Percentiles rank a stretch among this genome's conserved stretches.
These are phyloP conservation scores for Chrysodeixis includens DNA, from an alignment of 2,888 invertebrate species.

Conservation along the genomic window DNA sequence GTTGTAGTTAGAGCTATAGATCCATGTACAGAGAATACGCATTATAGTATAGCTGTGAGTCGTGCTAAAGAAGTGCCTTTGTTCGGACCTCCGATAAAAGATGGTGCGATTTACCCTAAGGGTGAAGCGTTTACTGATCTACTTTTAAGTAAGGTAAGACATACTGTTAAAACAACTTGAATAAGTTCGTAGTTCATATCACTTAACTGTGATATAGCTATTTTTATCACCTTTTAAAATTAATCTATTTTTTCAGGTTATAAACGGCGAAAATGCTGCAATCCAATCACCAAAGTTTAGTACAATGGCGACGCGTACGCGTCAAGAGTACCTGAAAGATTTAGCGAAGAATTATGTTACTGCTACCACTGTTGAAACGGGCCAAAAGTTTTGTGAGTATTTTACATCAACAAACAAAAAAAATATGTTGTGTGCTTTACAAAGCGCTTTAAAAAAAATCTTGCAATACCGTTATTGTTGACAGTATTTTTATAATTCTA, in stretches of 20 bases:
- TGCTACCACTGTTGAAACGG: slow-evolving; percentile 94
- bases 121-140: slow-evolving; percentile 98
- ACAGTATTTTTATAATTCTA: no score
- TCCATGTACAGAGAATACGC: slow-evolving; percentile 97
- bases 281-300: slow-evolving; percentile 98
- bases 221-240: no score
- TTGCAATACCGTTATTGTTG: no score
- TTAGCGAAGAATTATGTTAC: slow-evolving; percentile 95
- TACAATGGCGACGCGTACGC: slow-evolving; percentile 98
- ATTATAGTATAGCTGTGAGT: slow-evolving; percentile 93
- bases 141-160: slow-evolving; percentile 94
- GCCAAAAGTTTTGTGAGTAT: slow-evolving; percentile 95
- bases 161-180: not conserved
- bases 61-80: slow-evolving; percentile 98
- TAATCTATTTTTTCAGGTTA: slow-evolving; percentile 88
- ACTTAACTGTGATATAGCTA: no score
- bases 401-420: not conserved
- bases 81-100: slow-evolving; percentile 98
- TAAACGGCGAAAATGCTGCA: slow-evolving; percentile 99
- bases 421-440: no score
- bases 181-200: no score
- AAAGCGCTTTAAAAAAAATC: no score
- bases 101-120: slow-evolving; percentile 95
- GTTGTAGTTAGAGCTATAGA: slow-evolving; percentile 96
- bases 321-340: slow-evolving; percentile 98